Percentiles rank a stretch among this genome's conserved stretches.
These are phyloP conservation scores for Bungarus multicinctus DNA, from an alignment of 2,113 vertebrate species.

Conservation along the genomic window DNA sequence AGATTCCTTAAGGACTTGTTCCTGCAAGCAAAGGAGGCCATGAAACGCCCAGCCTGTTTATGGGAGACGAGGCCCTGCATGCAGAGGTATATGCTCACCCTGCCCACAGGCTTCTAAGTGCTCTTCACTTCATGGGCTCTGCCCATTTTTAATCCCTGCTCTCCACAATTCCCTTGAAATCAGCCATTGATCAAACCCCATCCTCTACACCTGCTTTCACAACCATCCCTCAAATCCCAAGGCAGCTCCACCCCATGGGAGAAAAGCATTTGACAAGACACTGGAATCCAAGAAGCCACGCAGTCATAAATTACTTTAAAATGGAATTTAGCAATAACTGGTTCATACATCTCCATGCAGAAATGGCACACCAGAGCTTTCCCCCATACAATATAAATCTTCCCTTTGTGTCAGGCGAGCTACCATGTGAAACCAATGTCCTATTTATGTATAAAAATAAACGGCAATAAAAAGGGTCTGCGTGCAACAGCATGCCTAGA, in stretches of 20 bases:
- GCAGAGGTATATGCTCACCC: constrained; percentile 50
- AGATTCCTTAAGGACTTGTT: constrained; percentile 39
- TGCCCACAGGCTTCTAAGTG: constrained; percentile 52
- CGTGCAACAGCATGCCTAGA: constrained; percentile 29
- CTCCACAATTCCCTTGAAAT: constrained; percentile 56
- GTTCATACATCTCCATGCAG: background rate
- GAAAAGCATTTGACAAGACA: constrained; percentile 30
- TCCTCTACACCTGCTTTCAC: constrained; percentile 55
- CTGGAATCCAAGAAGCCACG: background rate
- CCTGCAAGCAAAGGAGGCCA: constrained; percentile 51
- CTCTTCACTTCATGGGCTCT: constrained; percentile 38
- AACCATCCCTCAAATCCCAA: constrained; percentile 48
- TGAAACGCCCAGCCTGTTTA: constrained; percentile 39
- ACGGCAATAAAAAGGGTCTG: constrained; percentile 30
- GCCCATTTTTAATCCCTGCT: constrained; percentile 48
- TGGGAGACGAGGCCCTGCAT: constrained; percentile 26
- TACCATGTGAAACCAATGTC: constrained; percentile 10
- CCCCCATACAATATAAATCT: constrained; percentile 19
- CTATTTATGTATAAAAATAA: constrained; percentile 54
- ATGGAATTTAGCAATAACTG: constrained; percentile 2
- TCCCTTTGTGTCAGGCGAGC: constrained; percentile 21
- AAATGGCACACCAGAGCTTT: constrained; percentile 9
- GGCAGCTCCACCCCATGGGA: constrained; percentile 42
- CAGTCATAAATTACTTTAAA: constrained; percentile 23
- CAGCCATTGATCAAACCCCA: constrained; percentile 39